These are phyloP conservation scores for Opisthograptis luteolata DNA, from an alignment of 2,888 invertebrate genomes.

Conservation along the genomic window DNA sequence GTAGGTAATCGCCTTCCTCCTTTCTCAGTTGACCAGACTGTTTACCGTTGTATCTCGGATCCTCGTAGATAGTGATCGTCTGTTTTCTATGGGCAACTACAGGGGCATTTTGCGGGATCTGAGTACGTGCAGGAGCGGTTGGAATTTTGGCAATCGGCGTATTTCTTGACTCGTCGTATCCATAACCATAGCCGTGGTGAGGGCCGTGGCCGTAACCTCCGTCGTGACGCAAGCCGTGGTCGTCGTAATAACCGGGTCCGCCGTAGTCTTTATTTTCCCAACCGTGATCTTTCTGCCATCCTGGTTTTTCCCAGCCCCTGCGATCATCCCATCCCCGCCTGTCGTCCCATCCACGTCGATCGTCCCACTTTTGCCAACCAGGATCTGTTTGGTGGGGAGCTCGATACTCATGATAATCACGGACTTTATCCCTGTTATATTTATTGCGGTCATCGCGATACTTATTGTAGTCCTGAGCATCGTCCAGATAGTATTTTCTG, in stretches of 20 bases:
- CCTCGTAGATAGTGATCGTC: slow-evolving; percentile 81
- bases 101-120: slow-evolving; percentile 65
- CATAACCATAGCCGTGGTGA: slow-evolving; percentile 70
- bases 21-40: slow-evolving; percentile 67
- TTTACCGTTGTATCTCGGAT: slow-evolving; percentile 74
- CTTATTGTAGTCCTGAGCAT: slow-evolving; percentile 69
- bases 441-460: slow-evolving; percentile 69
- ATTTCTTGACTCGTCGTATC: slow-evolving; percentile 69
- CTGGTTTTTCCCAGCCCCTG: slow-evolving; percentile 52
- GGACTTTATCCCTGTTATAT: slow-evolving; percentile 65
- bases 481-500: slow-evolving; percentile 76
- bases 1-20: slow-evolving; percentile 72
- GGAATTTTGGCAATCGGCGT: slow-evolving; percentile 48
- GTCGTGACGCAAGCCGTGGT: slow-evolving; percentile 68
- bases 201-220: slow-evolving; percentile 73
- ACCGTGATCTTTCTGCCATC: slow-evolving; percentile 52
- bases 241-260: slow-evolving; percentile 73
- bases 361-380: slow-evolving; percentile 65
- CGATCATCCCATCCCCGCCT: slow-evolving; percentile 45
- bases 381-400: slow-evolving; percentile 59
- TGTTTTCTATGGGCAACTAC: slow-evolving; percentile 75
- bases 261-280: slow-evolving; percentile 64
- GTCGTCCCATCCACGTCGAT: slow-evolving; percentile 45
- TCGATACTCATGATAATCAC: slow-evolving; percentile 62
- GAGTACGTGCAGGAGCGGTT: slow-evolving; percentile 38